Evolutionary conservation across 2,888 invertebrate species (phyloP).

Genomic region (Panzeria rudis): DNA sequence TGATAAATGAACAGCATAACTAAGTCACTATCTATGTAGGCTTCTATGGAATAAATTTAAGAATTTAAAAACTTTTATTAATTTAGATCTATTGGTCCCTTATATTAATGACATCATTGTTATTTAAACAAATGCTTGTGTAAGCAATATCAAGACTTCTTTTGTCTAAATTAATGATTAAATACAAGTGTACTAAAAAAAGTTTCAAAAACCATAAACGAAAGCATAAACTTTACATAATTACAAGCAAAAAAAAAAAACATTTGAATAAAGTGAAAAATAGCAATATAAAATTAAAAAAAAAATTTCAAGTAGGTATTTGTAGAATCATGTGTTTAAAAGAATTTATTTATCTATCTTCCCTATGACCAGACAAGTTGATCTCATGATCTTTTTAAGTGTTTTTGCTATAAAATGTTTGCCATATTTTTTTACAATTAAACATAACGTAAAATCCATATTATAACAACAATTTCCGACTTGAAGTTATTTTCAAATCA

Average conservation of each 20-base stretch:
- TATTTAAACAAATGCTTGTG: background rate
- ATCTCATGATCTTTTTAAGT: background rate
- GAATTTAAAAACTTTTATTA: too few relatives aligned
- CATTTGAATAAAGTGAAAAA: background rate
- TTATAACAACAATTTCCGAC: conserved; percentile 25
- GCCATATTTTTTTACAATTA: background rate
- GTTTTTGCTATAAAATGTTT: background rate
- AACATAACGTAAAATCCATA: background rate
- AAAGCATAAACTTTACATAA: background rate
- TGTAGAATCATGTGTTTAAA: background rate
- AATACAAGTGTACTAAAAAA: too few relatives aligned
- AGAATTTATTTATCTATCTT: background rate
- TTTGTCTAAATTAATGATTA: too few relatives aligned
- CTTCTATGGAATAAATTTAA: too few relatives aligned
- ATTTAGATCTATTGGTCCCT: background rate
- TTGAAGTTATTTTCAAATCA: background rate
- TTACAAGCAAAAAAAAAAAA: background rate
- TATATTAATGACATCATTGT: background rate
- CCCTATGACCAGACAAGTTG: background rate
- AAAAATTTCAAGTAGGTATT: background rate
- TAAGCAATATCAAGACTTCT: too few relatives aligned
- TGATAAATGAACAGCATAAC: too few relatives aligned
- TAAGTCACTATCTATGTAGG: too few relatives aligned
- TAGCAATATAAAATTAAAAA: background rate
- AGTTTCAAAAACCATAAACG: background rate